Conservation (phyloP, 1,140 invertebrate genomes). For the Neuroterus valhalla region DNA sequence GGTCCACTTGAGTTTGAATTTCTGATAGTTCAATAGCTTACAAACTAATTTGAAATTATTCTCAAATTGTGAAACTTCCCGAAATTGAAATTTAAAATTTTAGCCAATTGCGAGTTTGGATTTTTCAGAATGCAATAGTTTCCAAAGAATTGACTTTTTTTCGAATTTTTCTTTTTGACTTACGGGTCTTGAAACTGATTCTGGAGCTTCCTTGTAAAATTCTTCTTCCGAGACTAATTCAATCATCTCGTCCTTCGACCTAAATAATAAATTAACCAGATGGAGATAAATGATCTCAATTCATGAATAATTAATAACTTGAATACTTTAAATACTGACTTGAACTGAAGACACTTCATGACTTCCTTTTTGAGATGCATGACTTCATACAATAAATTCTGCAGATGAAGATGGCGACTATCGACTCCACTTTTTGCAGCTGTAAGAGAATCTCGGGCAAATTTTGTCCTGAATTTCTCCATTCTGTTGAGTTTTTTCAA, state of each 20-base stretch:
- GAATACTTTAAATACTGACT: constrained; percentile 74
- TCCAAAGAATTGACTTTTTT: no score
- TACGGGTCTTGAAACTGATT: constrained; percentile 82
- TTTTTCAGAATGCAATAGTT: no score
- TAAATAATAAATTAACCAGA: constrained; percentile 63
- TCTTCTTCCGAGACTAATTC: constrained; percentile 90
- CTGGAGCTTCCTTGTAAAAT: constrained; percentile 89
- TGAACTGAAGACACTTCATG: constrained; percentile 93
- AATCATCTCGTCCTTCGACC: constrained; percentile 95
- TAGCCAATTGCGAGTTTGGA: no score
- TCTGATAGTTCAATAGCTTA: no score
- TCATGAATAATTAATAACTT: background rate
- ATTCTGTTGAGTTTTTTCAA: constrained; percentile 93
- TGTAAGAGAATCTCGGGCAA: constrained; percentile 85
- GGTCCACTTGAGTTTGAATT: no score
- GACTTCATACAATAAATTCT: constrained; percentile 96
- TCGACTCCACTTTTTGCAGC: constrained; percentile 92
- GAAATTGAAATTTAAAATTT: no score
- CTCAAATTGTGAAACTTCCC: background rate
- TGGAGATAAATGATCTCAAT: constrained; percentile 22
- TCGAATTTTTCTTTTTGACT: constrained; percentile 57
- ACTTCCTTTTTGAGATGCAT: constrained; percentile 96
- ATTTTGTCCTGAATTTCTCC: constrained; percentile 90
- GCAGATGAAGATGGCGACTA: constrained; percentile 90
- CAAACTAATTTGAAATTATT: background rate